These are phyloP conservation scores for Ageneiosus marmoratus DNA, from an alignment of 2,113 vertebrate species.

Conservation along the genomic window DNA sequence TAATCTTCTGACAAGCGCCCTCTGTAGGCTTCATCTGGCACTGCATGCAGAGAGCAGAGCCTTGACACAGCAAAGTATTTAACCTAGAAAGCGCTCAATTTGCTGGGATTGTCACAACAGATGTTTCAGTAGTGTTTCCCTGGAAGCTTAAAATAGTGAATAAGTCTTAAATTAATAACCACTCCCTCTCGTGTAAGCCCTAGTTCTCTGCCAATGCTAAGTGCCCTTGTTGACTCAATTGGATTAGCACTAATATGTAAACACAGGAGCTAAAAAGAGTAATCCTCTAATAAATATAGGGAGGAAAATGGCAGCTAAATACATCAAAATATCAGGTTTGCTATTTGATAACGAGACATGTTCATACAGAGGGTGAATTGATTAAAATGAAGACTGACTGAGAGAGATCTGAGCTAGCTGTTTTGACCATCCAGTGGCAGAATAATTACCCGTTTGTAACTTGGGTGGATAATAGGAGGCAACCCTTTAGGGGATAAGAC, in stretches of 20 bases:
- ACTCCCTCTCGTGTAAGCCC: constrained; percentile 72
- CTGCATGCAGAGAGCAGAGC: constrained; percentile 7
- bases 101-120: constrained; percentile 74
- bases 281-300: constrained; percentile 77
- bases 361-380: constrained; percentile 62
- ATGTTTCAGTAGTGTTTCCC: constrained; percentile 74
- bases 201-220: constrained; percentile 78
- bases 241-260: constrained; percentile 83
- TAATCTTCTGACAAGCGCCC: constrained; percentile 62
- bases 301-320: constrained; percentile 70
- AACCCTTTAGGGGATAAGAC: constrained; percentile 75
- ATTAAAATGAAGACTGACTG: constrained; percentile 63
- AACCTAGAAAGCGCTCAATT: constrained; percentile 63
- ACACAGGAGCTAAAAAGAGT: constrained; percentile 81
- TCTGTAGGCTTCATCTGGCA: constrained; percentile 63
- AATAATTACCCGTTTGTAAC: constrained; percentile 79
- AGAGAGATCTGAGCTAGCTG: constrained; percentile 65
- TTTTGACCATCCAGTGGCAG: constrained; percentile 76
- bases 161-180: constrained; percentile 79
- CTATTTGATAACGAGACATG: constrained; percentile 65
- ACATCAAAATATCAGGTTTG: constrained; percentile 70
- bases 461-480: constrained; percentile 77
- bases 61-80: constrained; percentile 54
- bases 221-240: constrained; percentile 83
- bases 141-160: constrained; percentile 72